Evolutionary conservation across 2,888 invertebrate genomes (phyloP).

Genomic region (Rugalucina vietnamica): DNA sequence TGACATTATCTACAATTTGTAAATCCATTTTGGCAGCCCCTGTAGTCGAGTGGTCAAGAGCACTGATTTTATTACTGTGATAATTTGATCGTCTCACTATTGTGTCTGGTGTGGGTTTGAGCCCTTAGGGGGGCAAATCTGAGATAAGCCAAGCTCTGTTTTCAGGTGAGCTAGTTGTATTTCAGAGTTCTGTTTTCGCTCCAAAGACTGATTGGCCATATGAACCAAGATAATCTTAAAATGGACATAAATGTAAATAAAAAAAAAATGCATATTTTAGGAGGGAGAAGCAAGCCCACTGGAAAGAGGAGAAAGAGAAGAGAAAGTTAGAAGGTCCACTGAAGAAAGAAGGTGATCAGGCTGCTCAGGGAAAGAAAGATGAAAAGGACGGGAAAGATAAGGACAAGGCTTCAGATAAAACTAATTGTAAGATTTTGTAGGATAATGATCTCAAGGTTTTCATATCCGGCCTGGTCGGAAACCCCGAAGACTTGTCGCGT

Average conservation of each 20-base stretch:
- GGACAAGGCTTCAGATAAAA: conserved; percentile 44
- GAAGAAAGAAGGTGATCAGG: conserved; percentile 56
- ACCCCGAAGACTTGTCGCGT: too few relatives aligned
- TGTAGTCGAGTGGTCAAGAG: not conserved
- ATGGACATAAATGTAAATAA: too few relatives aligned
- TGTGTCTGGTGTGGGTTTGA: not conserved
- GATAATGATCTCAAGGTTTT: too few relatives aligned
- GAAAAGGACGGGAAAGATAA: conserved; percentile 46
- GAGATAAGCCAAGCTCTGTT: too few relatives aligned
- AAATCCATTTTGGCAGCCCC: not conserved
- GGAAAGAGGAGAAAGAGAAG: conserved; percentile 75
- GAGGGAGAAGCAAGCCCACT: conserved; percentile 71
- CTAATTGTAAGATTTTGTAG: conserved; percentile 43
- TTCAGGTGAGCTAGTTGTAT: too few relatives aligned
- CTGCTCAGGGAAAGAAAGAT: conserved; percentile 36
- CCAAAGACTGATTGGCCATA: too few relatives aligned
- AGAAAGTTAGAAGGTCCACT: conserved; percentile 56
- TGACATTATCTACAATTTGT: not conserved
- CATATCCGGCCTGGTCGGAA: too few relatives aligned
- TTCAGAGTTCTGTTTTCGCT: too few relatives aligned
- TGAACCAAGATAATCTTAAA: too few relatives aligned
- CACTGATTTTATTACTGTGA: not conserved
- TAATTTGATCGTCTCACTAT: not conserved
- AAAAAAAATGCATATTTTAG: too few relatives aligned
- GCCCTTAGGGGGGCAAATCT: too few relatives aligned